Evolutionary conservation across 2,113 vertebrate genomes (phyloP).

Genomic region (Pseudorhombus dupliciocellatus): DNA sequence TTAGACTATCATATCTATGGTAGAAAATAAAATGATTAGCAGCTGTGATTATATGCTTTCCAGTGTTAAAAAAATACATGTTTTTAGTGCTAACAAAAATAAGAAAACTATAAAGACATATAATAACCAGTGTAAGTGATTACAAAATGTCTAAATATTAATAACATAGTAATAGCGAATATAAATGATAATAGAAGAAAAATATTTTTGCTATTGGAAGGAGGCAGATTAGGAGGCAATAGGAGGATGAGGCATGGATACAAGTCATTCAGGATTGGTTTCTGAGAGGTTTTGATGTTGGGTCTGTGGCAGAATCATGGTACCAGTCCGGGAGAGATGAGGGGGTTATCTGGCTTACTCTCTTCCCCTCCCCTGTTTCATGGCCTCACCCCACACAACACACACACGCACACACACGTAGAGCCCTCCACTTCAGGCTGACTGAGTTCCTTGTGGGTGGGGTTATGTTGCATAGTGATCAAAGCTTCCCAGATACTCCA

Average conservation of each 20-base stretch:
- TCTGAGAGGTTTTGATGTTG: slow-evolving; percentile 41
- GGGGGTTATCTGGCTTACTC: slow-evolving; percentile 40
- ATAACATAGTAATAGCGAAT: slow-evolving; percentile 56
- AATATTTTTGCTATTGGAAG: slow-evolving; percentile 59
- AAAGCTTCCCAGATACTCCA: slow-evolving; percentile 99
- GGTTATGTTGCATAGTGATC: slow-evolving; percentile 99
- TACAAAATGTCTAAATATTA: slow-evolving; percentile 67
- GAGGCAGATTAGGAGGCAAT: slow-evolving; percentile 34
- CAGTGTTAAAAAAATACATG: slow-evolving; percentile 76
- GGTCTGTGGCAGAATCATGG: slow-evolving; percentile 58
- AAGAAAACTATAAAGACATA: slow-evolving; percentile 59
- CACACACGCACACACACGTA: no score
- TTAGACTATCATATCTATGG: slow-evolving; percentile 62
- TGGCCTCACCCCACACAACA: background rate
- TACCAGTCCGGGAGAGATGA: slow-evolving; percentile 52
- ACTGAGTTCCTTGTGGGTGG: slow-evolving; percentile 74
- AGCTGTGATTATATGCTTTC: slow-evolving; percentile 73
- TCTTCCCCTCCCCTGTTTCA: slow-evolving; percentile 65
- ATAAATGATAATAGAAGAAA: slow-evolving; percentile 60
- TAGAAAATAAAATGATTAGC: slow-evolving; percentile 74
- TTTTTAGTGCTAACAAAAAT: slow-evolving; percentile 62
- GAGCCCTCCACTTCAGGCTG: slow-evolving; percentile 70
- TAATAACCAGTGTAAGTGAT: slow-evolving; percentile 56
- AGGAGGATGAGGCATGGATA: slow-evolving; percentile 42
- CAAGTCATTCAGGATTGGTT: slow-evolving; percentile 35